Base-by-base conservation (phyloP, 2,888 invertebrate species). In the Augiades crinisus region DNA sequence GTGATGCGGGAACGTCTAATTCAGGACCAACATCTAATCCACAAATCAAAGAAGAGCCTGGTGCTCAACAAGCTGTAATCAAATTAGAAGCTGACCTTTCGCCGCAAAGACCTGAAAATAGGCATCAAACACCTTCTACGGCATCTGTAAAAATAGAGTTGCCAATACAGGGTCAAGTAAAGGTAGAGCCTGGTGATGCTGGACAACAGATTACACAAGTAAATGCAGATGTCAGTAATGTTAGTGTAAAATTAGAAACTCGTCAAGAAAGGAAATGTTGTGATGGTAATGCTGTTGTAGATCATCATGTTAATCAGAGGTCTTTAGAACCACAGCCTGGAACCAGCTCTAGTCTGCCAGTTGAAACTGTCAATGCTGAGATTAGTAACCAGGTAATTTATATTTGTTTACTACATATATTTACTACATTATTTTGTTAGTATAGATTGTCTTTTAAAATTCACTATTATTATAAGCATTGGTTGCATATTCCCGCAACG, bases 21-120 rank as follows among this genome's bases (percentile, higher is more conserved):
- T 55, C 63, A 37, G 59, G 58, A 51, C 58, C 60, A 30, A 45
- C 61, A 4, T 12, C 27, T 30, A 58, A 60, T 24, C 57, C 68
- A 19, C 70, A 70, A 56, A 69, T 86, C 4, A 87, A 88, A 63
- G 71, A 75, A 40, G 87, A 87, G 55, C 79, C 79, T 5, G 65
- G 61, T 12, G 54, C 57, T 12, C 70, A 68, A 40, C 61, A 57
- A 14, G 43, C 66, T 13, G 61, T 59, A 51, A 66, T 85, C 2
- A 86, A 85, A 63, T 71, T 74, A 47, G 83, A 83, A 62, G 37
- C 60, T 19, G 54, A 55, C 19, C 49, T 63, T 34, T 33, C 53
- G 3, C 37, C 55, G 17, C 54, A 58, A 44, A 55, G 37, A 37
- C 24, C 43, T 13, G 60, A 60, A 13, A 44, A 45, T 30, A 57